These are phyloP conservation scores for Procapra przewalskii DNA, from an alignment of 2,113 vertebrate genomes.

Conservation along the genomic window DNA sequence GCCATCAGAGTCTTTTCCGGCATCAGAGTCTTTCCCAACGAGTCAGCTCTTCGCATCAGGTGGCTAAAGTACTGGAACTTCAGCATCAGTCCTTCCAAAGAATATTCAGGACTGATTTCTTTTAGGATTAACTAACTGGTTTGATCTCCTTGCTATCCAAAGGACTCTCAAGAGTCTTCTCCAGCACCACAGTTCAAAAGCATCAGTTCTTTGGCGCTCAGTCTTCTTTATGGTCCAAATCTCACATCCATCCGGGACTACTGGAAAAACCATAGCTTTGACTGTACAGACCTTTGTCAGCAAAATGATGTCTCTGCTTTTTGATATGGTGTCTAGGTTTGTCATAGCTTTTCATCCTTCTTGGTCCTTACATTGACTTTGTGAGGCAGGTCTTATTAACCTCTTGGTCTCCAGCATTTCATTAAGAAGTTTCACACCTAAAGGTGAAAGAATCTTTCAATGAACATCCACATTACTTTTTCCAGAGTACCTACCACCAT, in stretches of 20 bases:
- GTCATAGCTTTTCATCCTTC: not conserved
- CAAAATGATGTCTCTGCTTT: not conserved
- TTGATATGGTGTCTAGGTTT: not conserved
- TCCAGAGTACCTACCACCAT: not conserved
- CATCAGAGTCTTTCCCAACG: not conserved
- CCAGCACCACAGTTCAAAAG: not conserved
- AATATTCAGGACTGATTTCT: not conserved
- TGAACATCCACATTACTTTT: not conserved
- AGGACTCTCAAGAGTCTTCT: not conserved
- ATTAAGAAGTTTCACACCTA: not conserved
- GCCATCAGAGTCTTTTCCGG: not conserved
- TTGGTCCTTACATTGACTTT: not conserved
- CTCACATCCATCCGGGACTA: not conserved
- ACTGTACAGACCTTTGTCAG: not conserved
- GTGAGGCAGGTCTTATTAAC: not conserved
- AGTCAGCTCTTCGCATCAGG: not conserved
- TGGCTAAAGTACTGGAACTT: not conserved
- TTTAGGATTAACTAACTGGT: not conserved
- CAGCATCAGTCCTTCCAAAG: not conserved
- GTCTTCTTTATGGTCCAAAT: not conserved
- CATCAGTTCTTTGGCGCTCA: not conserved
- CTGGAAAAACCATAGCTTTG: not conserved
- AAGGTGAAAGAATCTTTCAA: not conserved
- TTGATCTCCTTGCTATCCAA: not conserved
- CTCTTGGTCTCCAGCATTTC: not conserved